Evolutionary conservation across 2,797 vertebrate species (phyloP).

Genomic region (Gadopsis marmoratus): DNA sequence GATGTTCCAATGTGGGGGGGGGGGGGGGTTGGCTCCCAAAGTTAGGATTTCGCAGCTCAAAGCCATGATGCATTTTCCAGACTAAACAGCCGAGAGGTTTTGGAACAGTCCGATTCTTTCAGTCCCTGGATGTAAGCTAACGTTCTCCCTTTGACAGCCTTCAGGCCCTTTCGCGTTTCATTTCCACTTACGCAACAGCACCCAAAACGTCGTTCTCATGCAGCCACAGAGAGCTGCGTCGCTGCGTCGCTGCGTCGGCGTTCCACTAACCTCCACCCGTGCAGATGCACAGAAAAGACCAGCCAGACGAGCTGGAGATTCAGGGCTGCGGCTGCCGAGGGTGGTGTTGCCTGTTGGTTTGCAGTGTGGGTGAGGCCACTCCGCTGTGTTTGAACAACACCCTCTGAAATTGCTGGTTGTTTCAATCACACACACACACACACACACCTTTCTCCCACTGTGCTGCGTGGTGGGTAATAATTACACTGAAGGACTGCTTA

Average conservation of each 20-base stretch:
- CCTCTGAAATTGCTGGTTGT: constrained; percentile 65
- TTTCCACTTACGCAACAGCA: constrained; percentile 52
- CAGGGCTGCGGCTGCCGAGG: constrained; percentile 60
- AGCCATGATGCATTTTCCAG: constrained; percentile 11
- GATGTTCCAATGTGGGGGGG: not conserved
- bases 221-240: constrained; percentile 38
- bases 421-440: not conserved
- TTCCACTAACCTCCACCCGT: constrained; percentile 59
- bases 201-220: constrained; percentile 56
- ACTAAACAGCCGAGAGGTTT: not conserved
- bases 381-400: constrained; percentile 64
- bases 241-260: constrained; percentile 20
- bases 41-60: not conserved
- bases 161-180: constrained; percentile 42
- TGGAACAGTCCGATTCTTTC: constrained; percentile 10
- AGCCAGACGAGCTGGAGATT: constrained; percentile 70
- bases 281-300: constrained; percentile 58
- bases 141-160: constrained; percentile 38
- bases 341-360: constrained; percentile 50
- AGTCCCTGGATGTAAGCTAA: not conserved
- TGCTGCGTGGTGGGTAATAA: constrained; percentile 35
- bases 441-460: constrained; percentile 40
- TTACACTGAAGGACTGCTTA: constrained; percentile 41
- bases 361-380: constrained; percentile 68
- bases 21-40: not conserved